Evolutionary conservation across 2,888 invertebrate genomes (phyloP).

Genomic region (Aspidiotus rigidus): DNA sequence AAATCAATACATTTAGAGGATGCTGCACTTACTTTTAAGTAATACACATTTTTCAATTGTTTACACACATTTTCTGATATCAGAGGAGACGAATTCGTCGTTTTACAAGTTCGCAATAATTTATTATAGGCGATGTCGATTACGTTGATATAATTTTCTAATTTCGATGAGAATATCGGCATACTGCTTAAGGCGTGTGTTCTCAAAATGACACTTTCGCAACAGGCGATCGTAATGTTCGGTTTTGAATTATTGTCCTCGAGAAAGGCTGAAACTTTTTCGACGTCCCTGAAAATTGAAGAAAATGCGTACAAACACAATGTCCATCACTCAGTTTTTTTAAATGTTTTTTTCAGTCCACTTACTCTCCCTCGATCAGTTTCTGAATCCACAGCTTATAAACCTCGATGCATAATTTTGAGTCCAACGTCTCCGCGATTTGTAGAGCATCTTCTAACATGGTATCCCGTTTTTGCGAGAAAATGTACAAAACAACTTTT

Average conservation of each 20-base stretch:
- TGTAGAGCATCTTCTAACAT: slow-evolving; percentile 39
- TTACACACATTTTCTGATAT: slow-evolving; percentile 6
- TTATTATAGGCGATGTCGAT: slow-evolving; percentile 15
- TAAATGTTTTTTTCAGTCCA: not conserved
- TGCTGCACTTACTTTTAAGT: slow-evolving; percentile 15
- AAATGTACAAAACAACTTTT: slow-evolving; percentile 34
- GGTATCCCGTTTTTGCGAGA: slow-evolving; percentile 29
- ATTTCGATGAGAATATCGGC: slow-evolving; percentile 5
- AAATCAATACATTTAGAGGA: not conserved
- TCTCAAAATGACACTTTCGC: slow-evolving; percentile 22
- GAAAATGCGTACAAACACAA: not conserved
- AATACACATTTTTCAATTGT: slow-evolving; percentile 25
- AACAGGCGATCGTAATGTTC: slow-evolving; percentile 22
- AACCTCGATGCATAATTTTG: slow-evolving; percentile 28
- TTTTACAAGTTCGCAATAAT: slow-evolving; percentile 16
- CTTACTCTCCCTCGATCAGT: slow-evolving; percentile 37
- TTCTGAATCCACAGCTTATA: slow-evolving; percentile 36
- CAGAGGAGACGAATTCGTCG: slow-evolving; percentile 5
- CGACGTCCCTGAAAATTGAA: slow-evolving; percentile 13
- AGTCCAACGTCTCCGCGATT: slow-evolving; percentile 32
- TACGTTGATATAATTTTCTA: slow-evolving; percentile 23
- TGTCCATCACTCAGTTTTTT: not conserved
- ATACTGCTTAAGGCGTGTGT: slow-evolving; percentile 17
- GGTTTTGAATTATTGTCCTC: slow-evolving; percentile 23
- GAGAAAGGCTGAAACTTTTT: slow-evolving; percentile 10